These are phyloP conservation scores for Apeira syringaria DNA, from an alignment of 2,888 invertebrate genomes.

Conservation along the genomic window DNA sequence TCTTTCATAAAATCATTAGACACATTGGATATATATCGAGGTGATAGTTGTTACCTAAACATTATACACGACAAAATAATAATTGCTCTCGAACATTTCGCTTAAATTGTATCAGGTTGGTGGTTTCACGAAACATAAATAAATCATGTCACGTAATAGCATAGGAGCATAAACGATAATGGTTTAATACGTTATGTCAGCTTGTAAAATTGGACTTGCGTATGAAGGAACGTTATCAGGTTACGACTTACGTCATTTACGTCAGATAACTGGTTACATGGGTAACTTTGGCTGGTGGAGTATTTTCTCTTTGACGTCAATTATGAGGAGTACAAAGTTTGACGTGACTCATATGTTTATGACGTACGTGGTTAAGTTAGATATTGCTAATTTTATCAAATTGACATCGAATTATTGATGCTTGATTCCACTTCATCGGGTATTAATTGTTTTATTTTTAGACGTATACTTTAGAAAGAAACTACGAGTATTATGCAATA, in stretches of 20 bases:
- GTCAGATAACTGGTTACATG: constrained; percentile 2
- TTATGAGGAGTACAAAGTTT: neutral
- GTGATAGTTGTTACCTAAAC: too few species aligned
- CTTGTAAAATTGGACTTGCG: constrained; percentile 13
- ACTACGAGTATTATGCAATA: too few species aligned
- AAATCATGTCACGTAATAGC: constrained; percentile 16
- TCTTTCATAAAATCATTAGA: too few species aligned
- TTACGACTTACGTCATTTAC: constrained; percentile 16
- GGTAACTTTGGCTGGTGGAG: neutral
- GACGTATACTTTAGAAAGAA: too few species aligned
- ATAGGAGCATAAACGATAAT: constrained; percentile 11
- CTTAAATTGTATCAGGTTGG: neutral
- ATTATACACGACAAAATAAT: too few species aligned
- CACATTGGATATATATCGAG: too few species aligned
- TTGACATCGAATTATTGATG: neutral
- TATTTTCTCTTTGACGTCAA: constrained; percentile 6
- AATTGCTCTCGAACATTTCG: too few species aligned
- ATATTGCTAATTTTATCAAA: neutral
- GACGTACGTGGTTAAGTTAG: neutral
- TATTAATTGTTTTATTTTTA: too few species aligned
- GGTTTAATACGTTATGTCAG: constrained; percentile 17
- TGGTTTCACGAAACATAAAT: constrained; percentile 5
- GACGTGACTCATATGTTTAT: constrained; percentile 2
- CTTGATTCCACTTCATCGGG: too few species aligned
- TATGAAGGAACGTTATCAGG: constrained; percentile 9